Evolutionary conservation across 1,140 invertebrate species (phyloP), one percentile per base, ranked within the genome.

Genomic region (Sinella curviseta): DNA sequence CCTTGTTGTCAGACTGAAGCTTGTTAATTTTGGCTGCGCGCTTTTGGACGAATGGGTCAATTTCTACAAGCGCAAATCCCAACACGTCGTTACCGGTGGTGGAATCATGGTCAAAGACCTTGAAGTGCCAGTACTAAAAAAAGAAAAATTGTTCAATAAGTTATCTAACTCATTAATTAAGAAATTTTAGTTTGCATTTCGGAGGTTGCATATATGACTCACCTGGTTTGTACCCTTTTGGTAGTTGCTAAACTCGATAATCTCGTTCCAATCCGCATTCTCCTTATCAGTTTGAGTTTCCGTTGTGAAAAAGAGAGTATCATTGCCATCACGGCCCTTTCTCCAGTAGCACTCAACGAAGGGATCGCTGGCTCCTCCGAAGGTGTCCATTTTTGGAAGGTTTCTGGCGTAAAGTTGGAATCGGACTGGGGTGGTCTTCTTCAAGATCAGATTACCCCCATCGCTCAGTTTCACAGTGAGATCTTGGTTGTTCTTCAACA

Each of bases 21-120:
- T 75, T 79, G 39, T 77, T 78, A 20, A 76, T 28, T 73, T 80
- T 76, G n/a, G 81, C 75, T 24, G 76, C 54, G 28, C 81, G 20
- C 65, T 82, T 82, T 12, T 31, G 20, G 24, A 78, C 75, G 34
- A 80, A 82, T n/a, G 81, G 78, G 24, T 82, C 81, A 30, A 78
- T 74, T 78, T 82, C 81, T 8, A 82, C 74, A 12, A 80, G 55
- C 24, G 30, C 14, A 60, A 80, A 78, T 36, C 81, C 81, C 33
- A 82, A 55, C 24, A 33, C n/a, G 55, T 82, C 81, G 74, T 79
- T 77, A 1, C 74, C 74, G 24, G 31, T 65, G 0, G 79, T 24
- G 36, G 36, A 55, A 34, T 82, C 81, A 17, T 74, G 24, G 60
- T 82, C 81, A 35, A 73, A 34, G 26, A 82, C 81, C 20, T 76